Conservation (phyloP, 2,888 invertebrate species). For the Helobdella robusta region DNA sequence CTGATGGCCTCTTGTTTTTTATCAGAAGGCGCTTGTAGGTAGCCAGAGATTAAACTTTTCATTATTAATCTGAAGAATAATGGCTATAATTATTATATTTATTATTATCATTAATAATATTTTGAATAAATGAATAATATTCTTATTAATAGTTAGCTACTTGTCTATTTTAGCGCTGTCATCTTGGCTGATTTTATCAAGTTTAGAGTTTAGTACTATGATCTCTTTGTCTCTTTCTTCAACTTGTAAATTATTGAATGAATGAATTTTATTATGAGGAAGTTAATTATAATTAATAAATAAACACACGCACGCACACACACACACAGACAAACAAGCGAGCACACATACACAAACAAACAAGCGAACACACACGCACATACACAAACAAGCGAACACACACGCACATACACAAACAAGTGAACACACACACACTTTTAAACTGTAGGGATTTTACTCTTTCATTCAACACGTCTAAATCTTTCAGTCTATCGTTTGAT, state of each 20-base stretch:
- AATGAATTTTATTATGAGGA: too few relatives aligned
- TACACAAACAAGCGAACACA: slow-evolving; percentile 4
- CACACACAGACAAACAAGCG: neutral
- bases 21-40: slow-evolving; percentile 9
- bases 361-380: slow-evolving; percentile 9
- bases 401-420: slow-evolving; percentile 9
- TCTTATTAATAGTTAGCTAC: too few relatives aligned
- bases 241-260: too few relatives aligned
- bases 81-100: too few relatives aligned
- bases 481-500: too few relatives aligned
- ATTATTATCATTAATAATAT: too few relatives aligned
- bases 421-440: slow-evolving; percentile 9
- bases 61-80: slow-evolving; percentile 5
- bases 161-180: slow-evolving; percentile 20
- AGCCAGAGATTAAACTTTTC: slow-evolving; percentile 17
- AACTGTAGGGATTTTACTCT: too few relatives aligned
- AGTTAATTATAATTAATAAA: neutral
- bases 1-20: slow-evolving; percentile 5
- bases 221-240: neutral
- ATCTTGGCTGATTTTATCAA: slow-evolving; percentile 7
- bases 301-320: slow-evolving; percentile 2
- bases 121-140: too few relatives aligned
- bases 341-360: slow-evolving; percentile 7
- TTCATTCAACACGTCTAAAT: too few relatives aligned
- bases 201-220: neutral